These are phyloP conservation scores for Leptopilina clavipes DNA, from an alignment of 1,140 invertebrate genomes.

Conservation along the genomic window DNA sequence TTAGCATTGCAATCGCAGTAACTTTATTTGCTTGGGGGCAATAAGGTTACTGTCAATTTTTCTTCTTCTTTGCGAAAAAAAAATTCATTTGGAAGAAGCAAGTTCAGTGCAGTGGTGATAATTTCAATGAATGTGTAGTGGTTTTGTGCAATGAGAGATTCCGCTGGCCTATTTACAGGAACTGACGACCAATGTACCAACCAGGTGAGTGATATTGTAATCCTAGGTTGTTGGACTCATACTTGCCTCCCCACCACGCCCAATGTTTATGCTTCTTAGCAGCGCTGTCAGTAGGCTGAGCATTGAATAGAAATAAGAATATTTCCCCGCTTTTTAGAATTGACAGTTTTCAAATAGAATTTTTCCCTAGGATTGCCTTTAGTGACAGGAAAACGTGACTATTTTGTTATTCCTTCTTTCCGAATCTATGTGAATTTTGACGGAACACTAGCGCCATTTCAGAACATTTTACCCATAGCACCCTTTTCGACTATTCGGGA, in stretches of 20 bases:
- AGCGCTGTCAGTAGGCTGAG: neutral
- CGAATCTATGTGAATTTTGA: slow-evolving; percentile 41
- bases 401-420: slow-evolving; percentile 12
- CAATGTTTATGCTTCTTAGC: slow-evolving; percentile 42
- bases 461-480: slow-evolving; percentile 30
- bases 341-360: slow-evolving; percentile 36
- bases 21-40: neutral
- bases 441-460: slow-evolving; percentile 39
- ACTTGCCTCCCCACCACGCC: slow-evolving; percentile 59
- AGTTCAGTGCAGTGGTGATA: slow-evolving; percentile 61
- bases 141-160: slow-evolving; percentile 69
- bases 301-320: neutral
- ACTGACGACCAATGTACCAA: slow-evolving; percentile 72
- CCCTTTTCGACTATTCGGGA: slow-evolving; percentile 37
- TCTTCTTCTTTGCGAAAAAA: too few relatives aligned
- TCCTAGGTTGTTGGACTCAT: slow-evolving; percentile 46
- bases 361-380: too few relatives aligned
- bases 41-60: slow-evolving; percentile 22
- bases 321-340: neutral
- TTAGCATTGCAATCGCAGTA: neutral
- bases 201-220: slow-evolving; percentile 64
- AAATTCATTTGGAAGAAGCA: neutral
- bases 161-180: slow-evolving; percentile 52
- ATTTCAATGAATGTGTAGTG: slow-evolving; percentile 66
- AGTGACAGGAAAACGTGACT: neutral